Evolutionary conservation across 2,797 vertebrate species (phyloP), one percentile per base, ranked within the genome.

Genomic region (Hypotaenidia okinawae): DNA sequence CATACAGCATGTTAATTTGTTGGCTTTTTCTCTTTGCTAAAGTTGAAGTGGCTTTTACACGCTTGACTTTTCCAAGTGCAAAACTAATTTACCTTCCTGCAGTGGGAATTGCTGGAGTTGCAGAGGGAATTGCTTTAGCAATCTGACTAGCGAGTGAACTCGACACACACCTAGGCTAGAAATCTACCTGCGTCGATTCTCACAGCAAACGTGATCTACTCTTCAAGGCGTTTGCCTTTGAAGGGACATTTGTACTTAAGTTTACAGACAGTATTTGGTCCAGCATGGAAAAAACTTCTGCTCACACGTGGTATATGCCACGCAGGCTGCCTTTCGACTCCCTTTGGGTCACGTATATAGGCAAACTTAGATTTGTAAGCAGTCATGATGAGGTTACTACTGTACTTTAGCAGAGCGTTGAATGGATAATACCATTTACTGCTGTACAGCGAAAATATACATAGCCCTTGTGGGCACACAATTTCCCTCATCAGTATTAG

Each of bases 1-100:
- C 96, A 94, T 93, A 98, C 87, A 95, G 94, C 95, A 96, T 93
- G 95, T 96, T 95, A 96, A 94, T 91, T 94, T 51, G 66, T 86
- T 94, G 92, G 76, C 90, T 97, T 97, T 97, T 97, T 96, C 95
- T 97, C 96, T 98, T 98, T 98, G 98, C 98, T 98, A 98, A 98
- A 98, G 98, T 98, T 98, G 98, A 98, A 98, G 96, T 96, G 92
- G 92, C 90, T 97, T 94, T 96, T 95, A 94, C 83, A 93, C 3
- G 19, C 92, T 86, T 89, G 91, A 96, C 47, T 87, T 94, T 95
- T 95, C 82, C 72, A 76, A 89, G 66, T 66, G 76, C 93, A 80
- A 96, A 96, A 94, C 91, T 85, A 68, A 70, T 90, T 94, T 64
- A 91, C 94, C 92, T 95, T 96, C 92, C 94, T 96, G 96, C 94